Percentiles rank a stretch among this genome's conserved stretches.
Evolutionary conservation across 1,140 invertebrate species (phyloP).

Genomic region (Paraescarpia echinospica): DNA sequence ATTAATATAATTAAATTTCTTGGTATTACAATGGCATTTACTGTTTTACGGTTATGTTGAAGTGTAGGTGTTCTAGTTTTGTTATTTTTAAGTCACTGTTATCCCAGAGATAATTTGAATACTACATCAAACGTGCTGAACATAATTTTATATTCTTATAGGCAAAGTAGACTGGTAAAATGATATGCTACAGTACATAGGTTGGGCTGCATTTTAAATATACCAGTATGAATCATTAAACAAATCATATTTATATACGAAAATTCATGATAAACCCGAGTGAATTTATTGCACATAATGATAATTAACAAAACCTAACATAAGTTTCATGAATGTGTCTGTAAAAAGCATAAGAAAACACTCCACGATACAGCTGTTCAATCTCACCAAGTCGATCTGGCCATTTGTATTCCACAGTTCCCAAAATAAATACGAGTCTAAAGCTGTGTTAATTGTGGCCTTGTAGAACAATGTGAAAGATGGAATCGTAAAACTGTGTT

Average conservation of each 20-base stretch:
- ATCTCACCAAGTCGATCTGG: too few relatives aligned
- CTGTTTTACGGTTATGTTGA: background rate
- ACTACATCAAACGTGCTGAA: background rate
- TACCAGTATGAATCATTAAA: background rate
- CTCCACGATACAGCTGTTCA: background rate
- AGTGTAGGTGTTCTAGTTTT: background rate
- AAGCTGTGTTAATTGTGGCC: too few relatives aligned
- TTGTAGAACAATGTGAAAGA: background rate
- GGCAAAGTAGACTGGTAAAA: background rate
- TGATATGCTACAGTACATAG: background rate
- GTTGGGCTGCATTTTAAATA: background rate
- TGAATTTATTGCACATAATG: background rate
- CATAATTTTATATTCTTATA: background rate
- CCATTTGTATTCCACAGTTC: background rate
- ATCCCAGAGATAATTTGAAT: background rate
- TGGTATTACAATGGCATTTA: too few relatives aligned
- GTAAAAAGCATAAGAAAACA: background rate
- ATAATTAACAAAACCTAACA: background rate
- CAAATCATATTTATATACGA: background rate
- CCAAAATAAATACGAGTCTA: background rate
- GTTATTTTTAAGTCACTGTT: background rate
- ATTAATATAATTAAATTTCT: too few relatives aligned
- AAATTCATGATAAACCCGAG: background rate
- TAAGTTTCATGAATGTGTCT: background rate
- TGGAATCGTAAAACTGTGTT: background rate